phyloP scores from a whole-genome alignment of 2,888 invertebrate genomes.

The Nomada fucata region DNA sequence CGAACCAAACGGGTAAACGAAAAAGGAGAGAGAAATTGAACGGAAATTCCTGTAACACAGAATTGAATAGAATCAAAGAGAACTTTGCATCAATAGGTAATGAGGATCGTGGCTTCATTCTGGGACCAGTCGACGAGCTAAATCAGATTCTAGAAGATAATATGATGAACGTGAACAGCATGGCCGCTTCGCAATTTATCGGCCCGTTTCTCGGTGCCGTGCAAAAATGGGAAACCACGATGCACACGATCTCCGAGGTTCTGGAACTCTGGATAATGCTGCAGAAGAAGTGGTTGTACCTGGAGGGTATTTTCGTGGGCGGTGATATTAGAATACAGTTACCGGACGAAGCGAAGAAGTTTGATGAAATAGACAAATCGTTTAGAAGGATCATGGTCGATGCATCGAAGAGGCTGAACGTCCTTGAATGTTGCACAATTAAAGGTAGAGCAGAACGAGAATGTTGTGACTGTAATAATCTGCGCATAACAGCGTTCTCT shows the following conservation, averaged over 20 bases:
- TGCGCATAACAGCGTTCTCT: too few species aligned
- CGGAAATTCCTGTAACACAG: not conserved
- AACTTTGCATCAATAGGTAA: constrained; percentile 80
- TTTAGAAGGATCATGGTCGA: constrained; percentile 95
- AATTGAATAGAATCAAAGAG: not conserved
- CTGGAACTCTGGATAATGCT: constrained; percentile 94
- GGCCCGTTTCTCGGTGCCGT: constrained; percentile 94
- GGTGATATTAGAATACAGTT: constrained; percentile 94
- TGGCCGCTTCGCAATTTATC: constrained; percentile 95
- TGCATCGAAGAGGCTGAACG: constrained; percentile 91
- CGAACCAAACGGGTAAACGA: not conserved
- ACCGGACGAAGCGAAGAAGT: constrained; percentile 95
- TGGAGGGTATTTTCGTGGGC: constrained; percentile 96
- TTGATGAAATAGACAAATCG: constrained; percentile 93
- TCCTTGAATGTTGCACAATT: constrained; percentile 91
- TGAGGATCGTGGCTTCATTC: constrained; percentile 92
- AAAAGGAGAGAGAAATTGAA: not conserved
- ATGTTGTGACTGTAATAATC: too few species aligned
- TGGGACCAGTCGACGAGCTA: constrained; percentile 94
- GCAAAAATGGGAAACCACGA: constrained; percentile 93
- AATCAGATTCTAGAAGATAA: constrained; percentile 94
- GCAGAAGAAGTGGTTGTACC: constrained; percentile 95
- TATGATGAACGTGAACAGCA: constrained; percentile 95
- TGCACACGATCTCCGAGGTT: constrained; percentile 93
- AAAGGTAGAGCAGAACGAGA: constrained; percentile 71